A percentile compares a stretch with the other conserved stretches of the same genome.
Evolutionary conservation across 2,113 vertebrate genomes (phyloP).

Genomic region (Mormyrus iriodes): DNA sequence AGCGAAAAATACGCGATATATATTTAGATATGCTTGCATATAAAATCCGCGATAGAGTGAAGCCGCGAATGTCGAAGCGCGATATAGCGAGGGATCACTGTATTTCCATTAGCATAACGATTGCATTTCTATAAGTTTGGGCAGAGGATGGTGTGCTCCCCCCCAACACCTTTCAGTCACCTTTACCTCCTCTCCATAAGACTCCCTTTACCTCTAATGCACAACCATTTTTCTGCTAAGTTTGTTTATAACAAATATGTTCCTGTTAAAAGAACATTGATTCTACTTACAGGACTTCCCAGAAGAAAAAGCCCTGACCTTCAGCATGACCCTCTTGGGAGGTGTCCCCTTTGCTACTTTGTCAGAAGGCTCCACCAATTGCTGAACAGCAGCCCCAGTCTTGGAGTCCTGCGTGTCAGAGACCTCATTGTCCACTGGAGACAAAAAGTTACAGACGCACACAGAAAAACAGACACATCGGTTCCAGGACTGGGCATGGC

Average conservation of each 20-base stretch:
- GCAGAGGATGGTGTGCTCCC: neutral
- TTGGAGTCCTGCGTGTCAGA: slow-evolving; percentile 86
- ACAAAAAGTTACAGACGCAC: slow-evolving; percentile 22
- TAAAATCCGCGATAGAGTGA: no score
- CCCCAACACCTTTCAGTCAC: neutral
- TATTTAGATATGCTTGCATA: no score
- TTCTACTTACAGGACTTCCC: neutral
- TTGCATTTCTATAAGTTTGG: neutral
- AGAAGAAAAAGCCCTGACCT: slow-evolving; percentile 62
- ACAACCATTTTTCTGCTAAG: neutral
- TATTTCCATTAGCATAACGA: neutral
- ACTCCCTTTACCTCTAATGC: neutral
- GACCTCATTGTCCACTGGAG: slow-evolving; percentile 64
- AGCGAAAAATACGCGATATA: no score
- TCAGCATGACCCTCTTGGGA: slow-evolving; percentile 89
- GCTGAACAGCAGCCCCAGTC: slow-evolving; percentile 87
- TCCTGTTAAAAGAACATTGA: neutral
- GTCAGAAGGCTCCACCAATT: slow-evolving; percentile 79
- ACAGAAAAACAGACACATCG: neutral
- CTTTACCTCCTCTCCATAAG: neutral
- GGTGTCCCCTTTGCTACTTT: slow-evolving; percentile 80
- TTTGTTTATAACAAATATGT: neutral
- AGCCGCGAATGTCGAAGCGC: no score
- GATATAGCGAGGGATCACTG: no score
- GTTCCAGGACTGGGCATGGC: neutral